Conservation (phyloP, 2,888 invertebrate genomes). For the Xestia ashworthii region DNA sequence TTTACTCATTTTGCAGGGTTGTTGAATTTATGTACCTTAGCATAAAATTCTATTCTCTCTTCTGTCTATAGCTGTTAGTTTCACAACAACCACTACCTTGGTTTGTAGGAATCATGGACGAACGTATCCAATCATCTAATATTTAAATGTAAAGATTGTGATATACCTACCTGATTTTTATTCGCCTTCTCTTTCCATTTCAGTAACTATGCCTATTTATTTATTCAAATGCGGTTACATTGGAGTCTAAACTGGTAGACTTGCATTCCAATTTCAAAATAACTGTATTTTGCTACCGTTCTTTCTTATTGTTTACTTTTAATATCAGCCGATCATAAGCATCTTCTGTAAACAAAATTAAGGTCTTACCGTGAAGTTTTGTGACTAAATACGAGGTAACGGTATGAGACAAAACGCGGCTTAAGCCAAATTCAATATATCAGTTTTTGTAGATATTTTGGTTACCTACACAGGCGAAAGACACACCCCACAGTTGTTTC, state of each 20-base stretch:
- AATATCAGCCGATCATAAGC: slow-evolving; percentile 28
- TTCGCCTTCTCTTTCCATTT: too few relatives aligned
- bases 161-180: too few relatives aligned
- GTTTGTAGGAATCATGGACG: too few relatives aligned
- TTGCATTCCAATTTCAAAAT: background rate
- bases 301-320: slow-evolving; percentile 8
- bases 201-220: too few relatives aligned
- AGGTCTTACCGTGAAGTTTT: slow-evolving; percentile 19
- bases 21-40: background rate
- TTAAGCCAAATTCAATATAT: slow-evolving; percentile 41
- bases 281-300: background rate
- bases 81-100: too few relatives aligned
- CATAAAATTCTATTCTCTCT: background rate
- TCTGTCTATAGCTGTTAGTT: background rate
- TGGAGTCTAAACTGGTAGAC: background rate
- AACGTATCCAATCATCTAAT: too few relatives aligned
- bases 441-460: slow-evolving; percentile 21
- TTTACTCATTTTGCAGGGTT: too few relatives aligned
- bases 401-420: slow-evolving; percentile 4
- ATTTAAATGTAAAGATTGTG: too few relatives aligned
- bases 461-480: slow-evolving; percentile 6
- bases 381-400: slow-evolving; percentile 17
- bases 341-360: slow-evolving; percentile 36
- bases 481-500: background rate
- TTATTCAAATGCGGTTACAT: background rate